Conservation (phyloP, 2,113 vertebrate species). For the Prunella himalayana region DNA sequence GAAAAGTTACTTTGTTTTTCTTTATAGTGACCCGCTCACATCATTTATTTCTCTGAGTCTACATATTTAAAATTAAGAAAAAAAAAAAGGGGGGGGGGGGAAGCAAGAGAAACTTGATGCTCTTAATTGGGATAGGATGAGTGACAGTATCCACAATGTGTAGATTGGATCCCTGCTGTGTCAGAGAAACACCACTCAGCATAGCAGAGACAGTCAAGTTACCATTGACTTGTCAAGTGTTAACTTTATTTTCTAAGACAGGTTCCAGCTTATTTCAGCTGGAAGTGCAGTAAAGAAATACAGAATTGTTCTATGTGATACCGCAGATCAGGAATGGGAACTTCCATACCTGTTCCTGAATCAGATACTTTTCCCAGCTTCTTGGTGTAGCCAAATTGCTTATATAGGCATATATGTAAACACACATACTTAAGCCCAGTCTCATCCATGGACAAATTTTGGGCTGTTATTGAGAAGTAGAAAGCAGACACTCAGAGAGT, state of each 20-base stretch:
- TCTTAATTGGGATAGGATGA: neutral
- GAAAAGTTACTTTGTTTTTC: neutral
- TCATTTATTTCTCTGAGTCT: neutral
- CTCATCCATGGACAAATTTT: neutral
- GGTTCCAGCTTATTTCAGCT: neutral
- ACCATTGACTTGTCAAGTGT: neutral
- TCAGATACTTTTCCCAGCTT: neutral
- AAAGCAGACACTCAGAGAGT: neutral
- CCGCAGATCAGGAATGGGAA: neutral
- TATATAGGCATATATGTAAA: fast-evolving
- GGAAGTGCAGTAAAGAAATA: neutral
- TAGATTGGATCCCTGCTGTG: neutral
- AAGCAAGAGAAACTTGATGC: neutral
- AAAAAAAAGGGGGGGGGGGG: neutral
- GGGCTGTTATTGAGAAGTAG: neutral
- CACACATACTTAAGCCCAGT: neutral
- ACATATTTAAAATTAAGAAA: neutral
- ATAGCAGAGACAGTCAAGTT: neutral
- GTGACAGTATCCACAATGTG: neutral
- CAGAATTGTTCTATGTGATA: neutral
- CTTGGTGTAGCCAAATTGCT: neutral
- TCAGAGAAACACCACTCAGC: neutral
- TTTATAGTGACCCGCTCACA: neutral
- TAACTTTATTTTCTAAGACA: neutral
- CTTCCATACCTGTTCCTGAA: neutral